Conservation (phyloP, 37 sponge, comb jelly and placozoan species). For the Chondrosia reniformis region DNA sequence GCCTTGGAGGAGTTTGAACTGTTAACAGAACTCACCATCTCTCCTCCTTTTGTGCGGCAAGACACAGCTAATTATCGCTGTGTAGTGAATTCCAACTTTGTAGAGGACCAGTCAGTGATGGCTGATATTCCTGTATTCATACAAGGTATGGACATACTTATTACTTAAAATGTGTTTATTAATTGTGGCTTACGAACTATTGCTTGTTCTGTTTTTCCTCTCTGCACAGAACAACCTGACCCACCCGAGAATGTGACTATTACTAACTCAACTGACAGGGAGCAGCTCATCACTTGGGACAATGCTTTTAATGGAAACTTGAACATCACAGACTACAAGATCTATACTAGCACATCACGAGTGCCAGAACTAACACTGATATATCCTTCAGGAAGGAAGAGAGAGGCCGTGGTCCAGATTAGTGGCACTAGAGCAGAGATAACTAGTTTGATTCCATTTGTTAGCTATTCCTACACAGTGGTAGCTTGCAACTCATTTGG, state of each 20-base stretch:
- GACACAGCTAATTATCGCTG: conserved; percentile 72
- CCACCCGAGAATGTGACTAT: conserved; percentile 23
- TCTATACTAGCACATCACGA: conserved; percentile 5
- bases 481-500: conserved; percentile 49
- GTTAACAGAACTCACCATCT: conserved; percentile 33
- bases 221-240: conserved; percentile 58
- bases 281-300: conserved; percentile 39
- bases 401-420: background rate
- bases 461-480: conserved; percentile 46
- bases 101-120: too few species aligned
- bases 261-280: conserved; percentile 1
- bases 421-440: background rate
- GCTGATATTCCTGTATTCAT: too few species aligned
- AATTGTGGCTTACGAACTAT: too few species aligned
- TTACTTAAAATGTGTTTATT: too few species aligned
- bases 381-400: background rate
- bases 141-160: too few species aligned
- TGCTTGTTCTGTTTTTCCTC: too few species aligned
- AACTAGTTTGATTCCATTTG: conserved; percentile 43
- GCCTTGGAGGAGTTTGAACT: conserved; percentile 23
- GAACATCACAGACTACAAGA: conserved; percentile 19
- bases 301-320: conserved; percentile 58
- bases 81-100: conserved; percentile 25
- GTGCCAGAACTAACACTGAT: background rate
- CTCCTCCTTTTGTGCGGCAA: conserved; percentile 14